These are phyloP conservation scores for Drepanosiphum platanoidis DNA, from an alignment of 2,888 invertebrate genomes.

Conservation along the genomic window DNA sequence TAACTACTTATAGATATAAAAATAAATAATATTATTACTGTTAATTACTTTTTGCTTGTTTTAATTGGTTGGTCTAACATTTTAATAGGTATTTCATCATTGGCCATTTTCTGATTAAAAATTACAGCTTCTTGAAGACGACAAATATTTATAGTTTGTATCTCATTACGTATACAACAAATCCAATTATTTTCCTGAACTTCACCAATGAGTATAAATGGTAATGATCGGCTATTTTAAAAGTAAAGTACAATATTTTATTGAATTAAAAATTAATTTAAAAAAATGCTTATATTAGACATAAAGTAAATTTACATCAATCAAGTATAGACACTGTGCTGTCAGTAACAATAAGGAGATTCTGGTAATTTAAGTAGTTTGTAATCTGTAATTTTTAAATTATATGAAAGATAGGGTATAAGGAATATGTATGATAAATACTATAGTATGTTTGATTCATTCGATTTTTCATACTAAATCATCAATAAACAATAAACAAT, in stretches of 20 bases:
- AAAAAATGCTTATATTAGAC: no score
- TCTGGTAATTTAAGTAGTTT: no score
- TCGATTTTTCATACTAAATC: no score
- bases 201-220: slow-evolving; percentile 51
- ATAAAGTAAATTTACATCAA: no score
- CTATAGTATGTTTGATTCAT: no score
- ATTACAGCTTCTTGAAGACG: slow-evolving; percentile 64
- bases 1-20: background rate
- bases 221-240: slow-evolving; percentile 7
- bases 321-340: no score
- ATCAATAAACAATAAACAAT: no score
- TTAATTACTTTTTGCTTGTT: slow-evolving; percentile 61
- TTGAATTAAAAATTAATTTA: background rate
- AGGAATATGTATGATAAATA: no score
- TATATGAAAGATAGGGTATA: no score
- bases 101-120: slow-evolving; percentile 63
- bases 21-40: background rate
- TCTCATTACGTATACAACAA: slow-evolving; percentile 42
- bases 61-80: slow-evolving; percentile 62
- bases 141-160: slow-evolving; percentile 62
- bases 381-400: no score
- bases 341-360: no score
- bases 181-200: slow-evolving; percentile 62
- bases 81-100: slow-evolving; percentile 63
- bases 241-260: background rate